Conservation (phyloP, 2,888 invertebrate species). For the Tenodera sinensis region DNA sequence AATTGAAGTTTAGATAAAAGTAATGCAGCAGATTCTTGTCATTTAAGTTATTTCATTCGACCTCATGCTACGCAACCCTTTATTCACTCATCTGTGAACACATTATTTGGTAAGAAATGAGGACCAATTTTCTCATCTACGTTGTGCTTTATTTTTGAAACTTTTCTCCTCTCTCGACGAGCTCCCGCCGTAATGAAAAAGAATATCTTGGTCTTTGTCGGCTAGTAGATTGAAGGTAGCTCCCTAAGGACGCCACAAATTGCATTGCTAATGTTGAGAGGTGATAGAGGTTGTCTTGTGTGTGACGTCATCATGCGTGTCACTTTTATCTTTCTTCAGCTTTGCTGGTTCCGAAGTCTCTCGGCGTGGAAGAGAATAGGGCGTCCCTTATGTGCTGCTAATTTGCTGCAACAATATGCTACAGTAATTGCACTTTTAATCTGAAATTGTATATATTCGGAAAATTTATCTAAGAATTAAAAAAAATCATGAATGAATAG, state of each 20-base stretch:
- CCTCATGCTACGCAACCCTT: no score
- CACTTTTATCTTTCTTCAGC: neutral
- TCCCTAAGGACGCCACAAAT: slow-evolving; percentile 11
- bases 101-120: neutral
- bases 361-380: no score
- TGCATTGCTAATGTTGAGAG: slow-evolving; percentile 18
- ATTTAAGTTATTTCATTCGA: neutral
- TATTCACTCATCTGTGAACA: neutral
- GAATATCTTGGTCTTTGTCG: slow-evolving; percentile 18
- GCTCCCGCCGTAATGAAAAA: slow-evolving; percentile 6
- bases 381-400: no score
- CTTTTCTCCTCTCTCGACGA: neutral
- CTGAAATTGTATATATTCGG: no score
- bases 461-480: no score
- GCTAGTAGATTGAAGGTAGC: slow-evolving; percentile 20
- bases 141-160: neutral
- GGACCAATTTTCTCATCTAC: neutral
- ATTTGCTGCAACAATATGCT: no score
- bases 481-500: no score
- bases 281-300: neutral
- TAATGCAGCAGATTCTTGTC: no score
- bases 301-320: neutral
- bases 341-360: neutral
- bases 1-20: no score
- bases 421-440: no score